Percentiles rank a stretch among this genome's conserved stretches.
Evolutionary conservation across 2,797 vertebrate genomes (phyloP).

Genomic region (Epinephelus awoara): DNA sequence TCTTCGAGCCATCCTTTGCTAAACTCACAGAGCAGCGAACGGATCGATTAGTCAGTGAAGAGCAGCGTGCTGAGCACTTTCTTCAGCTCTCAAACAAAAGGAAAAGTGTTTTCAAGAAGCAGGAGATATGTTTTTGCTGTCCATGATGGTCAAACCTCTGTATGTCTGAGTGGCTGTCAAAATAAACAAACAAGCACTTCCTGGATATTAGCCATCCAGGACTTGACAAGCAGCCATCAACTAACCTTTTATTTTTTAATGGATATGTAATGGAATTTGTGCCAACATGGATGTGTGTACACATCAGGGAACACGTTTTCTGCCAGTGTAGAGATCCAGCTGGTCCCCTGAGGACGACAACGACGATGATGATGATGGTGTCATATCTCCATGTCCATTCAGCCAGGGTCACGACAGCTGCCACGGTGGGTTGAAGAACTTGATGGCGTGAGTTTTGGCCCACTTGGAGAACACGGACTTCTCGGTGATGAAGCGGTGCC

Average conservation of each 20-base stretch:
- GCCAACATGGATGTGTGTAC: conserved; percentile 14
- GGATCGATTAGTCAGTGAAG: conserved; percentile 46
- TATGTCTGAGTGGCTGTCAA: neutral
- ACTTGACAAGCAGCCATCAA: conserved; percentile 1
- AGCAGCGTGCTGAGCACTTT: conserved; percentile 19
- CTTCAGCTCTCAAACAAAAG: conserved; percentile 32
- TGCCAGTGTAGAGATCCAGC: conserved; percentile 19
- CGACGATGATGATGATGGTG: neutral
- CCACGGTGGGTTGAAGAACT: conserved; percentile 96
- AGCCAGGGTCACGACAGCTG: conserved; percentile 90
- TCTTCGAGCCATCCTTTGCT: conserved; percentile 49
- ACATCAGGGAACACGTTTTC: conserved; percentile 23
- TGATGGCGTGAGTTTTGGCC: conserved; percentile 94
- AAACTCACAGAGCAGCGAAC: conserved; percentile 66
- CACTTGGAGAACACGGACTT: conserved; percentile 97
- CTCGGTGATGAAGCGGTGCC: conserved; percentile 98
- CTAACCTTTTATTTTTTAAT: neutral
- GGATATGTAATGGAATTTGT: conserved; percentile 26
- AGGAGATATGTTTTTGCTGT: conserved; percentile 24
- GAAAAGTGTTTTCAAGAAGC: conserved; percentile 21
- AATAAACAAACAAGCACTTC: neutral
- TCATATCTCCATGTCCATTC: neutral
- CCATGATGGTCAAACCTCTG: conserved; percentile 4
- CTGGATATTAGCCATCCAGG: conserved; percentile 21
- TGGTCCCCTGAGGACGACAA: neutral